phyloP scores from a whole-genome alignment of 2,888 invertebrate species.

The Oscheius sp. region DNA sequence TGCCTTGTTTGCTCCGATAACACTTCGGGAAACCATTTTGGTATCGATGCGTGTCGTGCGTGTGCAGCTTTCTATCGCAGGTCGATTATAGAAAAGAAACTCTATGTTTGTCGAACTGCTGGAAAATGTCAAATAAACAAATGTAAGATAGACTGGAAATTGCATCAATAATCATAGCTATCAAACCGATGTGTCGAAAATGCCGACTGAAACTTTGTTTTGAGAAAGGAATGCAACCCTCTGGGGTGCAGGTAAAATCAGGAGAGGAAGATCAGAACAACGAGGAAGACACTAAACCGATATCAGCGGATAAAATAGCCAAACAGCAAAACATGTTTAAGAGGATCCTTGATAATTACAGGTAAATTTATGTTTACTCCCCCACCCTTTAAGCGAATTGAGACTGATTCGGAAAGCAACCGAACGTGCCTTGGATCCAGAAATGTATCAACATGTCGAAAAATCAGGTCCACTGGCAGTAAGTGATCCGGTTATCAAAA shows the following conservation, averaged over 20 bases:
- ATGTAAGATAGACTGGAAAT: neutral
- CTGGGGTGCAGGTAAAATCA: constrained; percentile 8
- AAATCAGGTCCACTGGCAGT: constrained; percentile 11
- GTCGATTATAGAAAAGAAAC: neutral
- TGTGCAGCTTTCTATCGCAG: constrained; percentile 9
- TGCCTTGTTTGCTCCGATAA: neutral
- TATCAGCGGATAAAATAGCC: neutral
- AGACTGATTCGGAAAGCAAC: neutral
- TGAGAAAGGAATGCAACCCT: constrained; percentile 14
- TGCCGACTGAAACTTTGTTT: constrained; percentile 5
- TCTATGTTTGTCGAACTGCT: constrained; percentile 10
- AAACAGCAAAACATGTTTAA: neutral
- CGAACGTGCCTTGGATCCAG: constrained; percentile 4
- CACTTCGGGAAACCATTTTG: constrained; percentile 7
- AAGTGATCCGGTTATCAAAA: neutral
- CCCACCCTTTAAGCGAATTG: neutral
- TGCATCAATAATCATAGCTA: neutral
- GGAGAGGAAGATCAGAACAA: neutral
- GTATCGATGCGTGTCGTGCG: constrained; percentile 11
- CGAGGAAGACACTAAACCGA: neutral
- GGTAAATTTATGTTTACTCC: neutral
- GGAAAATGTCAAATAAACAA: constrained; percentile 2
- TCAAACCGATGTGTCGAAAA: constrained; percentile 13
- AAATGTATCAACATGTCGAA: neutral
- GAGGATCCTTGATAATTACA: constrained; percentile 2